These are phyloP conservation scores for Pimephales promelas DNA, from an alignment of 2,113 vertebrate species.

Conservation along the genomic window DNA sequence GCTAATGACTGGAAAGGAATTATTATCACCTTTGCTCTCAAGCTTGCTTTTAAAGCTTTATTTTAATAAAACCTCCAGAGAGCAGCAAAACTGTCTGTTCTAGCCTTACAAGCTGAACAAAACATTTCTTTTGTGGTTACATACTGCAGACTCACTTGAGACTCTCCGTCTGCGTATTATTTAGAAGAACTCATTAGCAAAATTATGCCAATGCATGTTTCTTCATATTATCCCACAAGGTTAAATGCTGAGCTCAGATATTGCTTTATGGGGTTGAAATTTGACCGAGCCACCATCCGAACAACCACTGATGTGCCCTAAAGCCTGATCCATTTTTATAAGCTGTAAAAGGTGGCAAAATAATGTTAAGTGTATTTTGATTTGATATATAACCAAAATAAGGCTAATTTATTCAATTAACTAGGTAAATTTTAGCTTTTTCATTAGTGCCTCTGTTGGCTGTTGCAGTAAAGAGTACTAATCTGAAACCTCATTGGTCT, in stretches of 20 bases:
- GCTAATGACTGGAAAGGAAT: conserved; percentile 13
- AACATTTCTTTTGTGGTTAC: neutral
- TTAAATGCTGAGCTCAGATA: conserved; percentile 1
- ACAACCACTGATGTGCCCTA: neutral
- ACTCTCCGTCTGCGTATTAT: neutral
- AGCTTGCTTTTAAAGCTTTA: conserved; percentile 5
- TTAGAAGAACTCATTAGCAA: conserved; percentile 31
- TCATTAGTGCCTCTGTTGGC: neutral
- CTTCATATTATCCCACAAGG: neutral
- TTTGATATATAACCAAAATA: conserved; percentile 3
- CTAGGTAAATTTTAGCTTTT: conserved; percentile 16
- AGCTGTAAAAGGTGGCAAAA: neutral
- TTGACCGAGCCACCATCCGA: neutral
- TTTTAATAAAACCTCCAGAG: conserved; percentile 2
- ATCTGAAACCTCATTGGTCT: neutral
- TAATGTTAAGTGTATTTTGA: neutral
- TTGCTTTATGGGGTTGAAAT: neutral
- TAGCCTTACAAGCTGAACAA: neutral
- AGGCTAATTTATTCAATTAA: neutral
- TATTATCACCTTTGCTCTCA: conserved; percentile 18
- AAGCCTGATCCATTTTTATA: neutral
- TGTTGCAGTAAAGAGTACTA: neutral
- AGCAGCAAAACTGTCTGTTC: neutral
- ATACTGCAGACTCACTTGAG: neutral
- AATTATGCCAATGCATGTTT: conserved; percentile 12